Evolutionary conservation across 1,140 invertebrate genomes (phyloP).

Genomic region (Drosophila persimilis): DNA sequence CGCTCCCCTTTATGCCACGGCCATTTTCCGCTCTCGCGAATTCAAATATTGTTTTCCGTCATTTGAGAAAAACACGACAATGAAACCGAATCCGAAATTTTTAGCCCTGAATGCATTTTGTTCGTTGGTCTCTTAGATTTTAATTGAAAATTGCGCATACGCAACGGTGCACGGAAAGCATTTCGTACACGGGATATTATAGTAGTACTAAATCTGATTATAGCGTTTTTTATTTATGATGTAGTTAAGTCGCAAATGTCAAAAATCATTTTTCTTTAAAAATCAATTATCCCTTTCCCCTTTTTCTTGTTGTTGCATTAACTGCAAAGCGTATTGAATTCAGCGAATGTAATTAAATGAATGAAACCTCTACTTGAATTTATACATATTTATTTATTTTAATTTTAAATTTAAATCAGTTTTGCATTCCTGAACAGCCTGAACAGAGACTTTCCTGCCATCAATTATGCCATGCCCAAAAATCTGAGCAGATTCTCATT

Average conservation of each 20-base stretch:
- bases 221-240: conserved; percentile 16
- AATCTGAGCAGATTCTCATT: background rate
- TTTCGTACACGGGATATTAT: conserved; percentile 15
- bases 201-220: conserved; percentile 15
- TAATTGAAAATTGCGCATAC: conserved; percentile 63
- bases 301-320: conserved; percentile 3
- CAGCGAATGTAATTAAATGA: no score
- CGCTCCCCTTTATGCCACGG: conserved; percentile 30
- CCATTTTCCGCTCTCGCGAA: conserved; percentile 44
- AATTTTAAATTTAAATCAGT: no score
- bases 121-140: conserved; percentile 36
- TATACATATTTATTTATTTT: no score
- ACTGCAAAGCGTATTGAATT: background rate
- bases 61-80: conserved; percentile 47
- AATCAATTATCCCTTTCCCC: background rate
- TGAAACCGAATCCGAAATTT: conserved; percentile 32
- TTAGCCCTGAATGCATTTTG: conserved; percentile 46
- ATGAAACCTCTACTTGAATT: no score
- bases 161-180: conserved; percentile 27
- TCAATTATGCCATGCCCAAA: no score
- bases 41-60: conserved; percentile 51
- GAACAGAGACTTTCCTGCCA: no score
- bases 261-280: background rate
- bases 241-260: no score
- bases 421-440: no score